A percentile compares a stretch with the other conserved stretches of the same genome.
phyloP scores from a whole-genome alignment of 2,888 invertebrate species.

The Synanthedon andrenaeformis region DNA sequence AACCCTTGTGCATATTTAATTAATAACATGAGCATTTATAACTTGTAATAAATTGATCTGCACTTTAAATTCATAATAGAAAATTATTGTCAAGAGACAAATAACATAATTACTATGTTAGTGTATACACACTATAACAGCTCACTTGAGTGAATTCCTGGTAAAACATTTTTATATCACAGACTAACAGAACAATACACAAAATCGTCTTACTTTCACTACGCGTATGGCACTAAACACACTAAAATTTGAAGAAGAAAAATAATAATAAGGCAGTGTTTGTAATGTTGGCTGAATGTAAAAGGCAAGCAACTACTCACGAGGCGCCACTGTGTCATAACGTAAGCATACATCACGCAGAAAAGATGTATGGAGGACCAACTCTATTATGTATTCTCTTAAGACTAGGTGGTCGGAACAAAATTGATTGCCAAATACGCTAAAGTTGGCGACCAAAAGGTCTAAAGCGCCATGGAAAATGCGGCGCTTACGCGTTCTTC shows the following conservation, averaged over 20 bases:
- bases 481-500: too few relatives aligned
- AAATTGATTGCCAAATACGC: too few relatives aligned
- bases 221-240: conserved; percentile 60
- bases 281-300: conserved; percentile 4
- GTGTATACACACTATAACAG: neutral
- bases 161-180: conserved; percentile 54
- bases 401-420: too few relatives aligned
- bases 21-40: neutral
- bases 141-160: conserved; percentile 25
- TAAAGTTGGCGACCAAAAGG: too few relatives aligned
- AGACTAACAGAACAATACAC: conserved; percentile 59
- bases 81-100: neutral
- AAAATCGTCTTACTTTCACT: conserved; percentile 45
- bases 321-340: too few relatives aligned
- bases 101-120: neutral
- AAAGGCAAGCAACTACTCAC: too few relatives aligned
- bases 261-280: conserved; percentile 36
- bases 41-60: neutral
- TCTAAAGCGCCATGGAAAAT: too few relatives aligned
- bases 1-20: neutral
- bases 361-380: too few relatives aligned
- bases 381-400: too few relatives aligned
- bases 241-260: conserved; percentile 40
- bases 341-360: too few relatives aligned
- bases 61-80: neutral